phyloP scores from a whole-genome alignment of 2,113 vertebrate genomes.

The Xenopus laevis region DNA sequence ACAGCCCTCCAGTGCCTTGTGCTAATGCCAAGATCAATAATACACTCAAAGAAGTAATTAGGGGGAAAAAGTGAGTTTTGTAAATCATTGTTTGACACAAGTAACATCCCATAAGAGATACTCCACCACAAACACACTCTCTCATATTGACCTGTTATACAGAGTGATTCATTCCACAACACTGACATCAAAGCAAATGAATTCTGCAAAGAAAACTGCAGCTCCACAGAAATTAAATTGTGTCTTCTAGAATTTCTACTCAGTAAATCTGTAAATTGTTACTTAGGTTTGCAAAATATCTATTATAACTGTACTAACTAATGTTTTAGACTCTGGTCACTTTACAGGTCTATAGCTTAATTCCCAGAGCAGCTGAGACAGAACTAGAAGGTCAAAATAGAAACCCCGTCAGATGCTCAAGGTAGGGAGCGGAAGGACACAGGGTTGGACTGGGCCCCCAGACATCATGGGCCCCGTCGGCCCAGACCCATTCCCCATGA shows the following conservation, averaged over 20 bases:
- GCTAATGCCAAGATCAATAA: constrained; percentile 9
- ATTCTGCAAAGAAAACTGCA: constrained; percentile 18
- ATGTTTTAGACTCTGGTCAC: background rate
- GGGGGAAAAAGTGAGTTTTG: constrained; percentile 10
- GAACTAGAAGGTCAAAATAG: too few species aligned
- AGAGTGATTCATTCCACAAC: constrained; percentile 8
- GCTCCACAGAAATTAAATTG: constrained; percentile 2
- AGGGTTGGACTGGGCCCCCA: too few species aligned
- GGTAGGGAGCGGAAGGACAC: too few species aligned
- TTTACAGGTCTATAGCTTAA: too few species aligned
- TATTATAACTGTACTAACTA: constrained; percentile 2
- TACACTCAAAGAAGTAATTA: constrained; percentile 22
- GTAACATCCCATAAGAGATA: constrained; percentile 6
- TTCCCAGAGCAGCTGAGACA: too few species aligned
- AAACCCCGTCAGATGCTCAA: too few species aligned
- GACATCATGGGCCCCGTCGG: too few species aligned
- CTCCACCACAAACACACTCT: background rate
- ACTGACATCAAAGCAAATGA: constrained; percentile 26
- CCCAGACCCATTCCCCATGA: too few species aligned
- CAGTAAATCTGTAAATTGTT: constrained; percentile 27
- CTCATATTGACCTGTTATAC: constrained; percentile 14
- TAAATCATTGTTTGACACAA: constrained; percentile 20
- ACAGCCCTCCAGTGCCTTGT: background rate
- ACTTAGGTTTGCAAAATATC: background rate
- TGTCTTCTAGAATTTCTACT: constrained; percentile 4